Evolutionary conservation across 1,140 invertebrate species (phyloP).

Genomic region (Atta cephalotes): DNA sequence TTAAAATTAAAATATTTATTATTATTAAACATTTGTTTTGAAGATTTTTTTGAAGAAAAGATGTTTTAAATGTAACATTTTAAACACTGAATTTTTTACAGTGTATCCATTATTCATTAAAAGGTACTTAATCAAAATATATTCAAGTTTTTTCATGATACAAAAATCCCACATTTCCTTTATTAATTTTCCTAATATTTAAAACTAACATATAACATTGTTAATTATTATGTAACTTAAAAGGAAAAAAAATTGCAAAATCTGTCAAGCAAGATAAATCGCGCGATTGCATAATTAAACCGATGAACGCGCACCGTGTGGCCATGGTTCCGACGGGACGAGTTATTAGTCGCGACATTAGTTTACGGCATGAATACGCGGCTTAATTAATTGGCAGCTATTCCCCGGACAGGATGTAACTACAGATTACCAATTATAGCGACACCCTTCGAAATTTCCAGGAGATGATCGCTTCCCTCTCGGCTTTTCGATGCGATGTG

Average conservation of each 20-base stretch:
- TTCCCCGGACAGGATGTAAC: conserved; percentile 75
- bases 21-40: too few species aligned
- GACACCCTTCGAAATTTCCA: conserved; percentile 75
- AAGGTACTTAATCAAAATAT: not conserved
- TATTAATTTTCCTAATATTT: not conserved
- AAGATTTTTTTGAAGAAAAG: too few species aligned
- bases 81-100: too few species aligned
- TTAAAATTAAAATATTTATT: too few species aligned
- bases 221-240: not conserved
- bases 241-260: conserved; percentile 7
- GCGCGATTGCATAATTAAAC: conserved; percentile 48
- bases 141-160: not conserved
- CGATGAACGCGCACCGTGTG: conserved; percentile 32
- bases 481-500: conserved; percentile 37
- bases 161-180: not conserved
- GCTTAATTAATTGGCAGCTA: conserved; percentile 79
- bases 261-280: conserved; percentile 16
- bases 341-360: conserved; percentile 80
- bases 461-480: conserved; percentile 43
- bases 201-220: not conserved
- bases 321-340: conserved; percentile 66
- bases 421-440: conserved; percentile 77
- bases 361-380: conserved; percentile 76
- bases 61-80: too few species aligned
- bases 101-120: not conserved